Evolutionary conservation across 1,140 invertebrate genomes (phyloP), one percentile per base, ranked within the genome.

Genomic region (Drosophila lowei): DNA sequence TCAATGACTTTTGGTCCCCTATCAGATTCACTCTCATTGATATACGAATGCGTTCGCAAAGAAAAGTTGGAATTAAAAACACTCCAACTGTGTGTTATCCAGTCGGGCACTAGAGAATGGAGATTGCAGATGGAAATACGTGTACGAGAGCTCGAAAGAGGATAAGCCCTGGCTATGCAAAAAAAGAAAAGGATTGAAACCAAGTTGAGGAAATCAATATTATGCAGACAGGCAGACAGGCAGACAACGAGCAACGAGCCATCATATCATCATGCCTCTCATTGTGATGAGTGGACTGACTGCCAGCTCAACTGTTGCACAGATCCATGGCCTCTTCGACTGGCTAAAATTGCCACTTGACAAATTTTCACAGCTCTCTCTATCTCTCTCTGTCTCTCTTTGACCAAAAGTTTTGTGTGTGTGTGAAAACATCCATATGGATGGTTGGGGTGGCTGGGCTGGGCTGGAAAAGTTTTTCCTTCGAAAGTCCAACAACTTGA

Each of bases 41-140:
- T 68, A 63, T 62, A 64, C 59, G 67, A 74, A 58, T 67, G 60
- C 57, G 38, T 43, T 38, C 9, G 21, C 48, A 49, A 57, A 53
- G 44, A 70, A 81, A 86, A 85, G 80, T 85, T 80, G 63, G 86
- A 85, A 85, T 86, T 85, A 86, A 85, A 85, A 85, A 85, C 80
- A 77, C 80, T 85, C 80, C 62, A 77, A 49, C 58, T 80, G 56
- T 78, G 67, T 85, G 80, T 85, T 85, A 85, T 85, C 71, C 79
- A 73, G 57, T 72, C 57, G 38, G 54, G 42, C 76, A 85, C 76
- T 76, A 16, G 62, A 72, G 56, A 52, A 49, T 76, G 67, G 41
- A 64, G 62, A 64, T 63, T 25, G 59, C 44, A 43, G 66, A 48
- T 47, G 48, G 47, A 59, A 47, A 47, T 46, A 41, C 38, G 48